phyloP scores from a whole-genome alignment of 2,113 vertebrate species.

The Rhynchomys soricoides region DNA sequence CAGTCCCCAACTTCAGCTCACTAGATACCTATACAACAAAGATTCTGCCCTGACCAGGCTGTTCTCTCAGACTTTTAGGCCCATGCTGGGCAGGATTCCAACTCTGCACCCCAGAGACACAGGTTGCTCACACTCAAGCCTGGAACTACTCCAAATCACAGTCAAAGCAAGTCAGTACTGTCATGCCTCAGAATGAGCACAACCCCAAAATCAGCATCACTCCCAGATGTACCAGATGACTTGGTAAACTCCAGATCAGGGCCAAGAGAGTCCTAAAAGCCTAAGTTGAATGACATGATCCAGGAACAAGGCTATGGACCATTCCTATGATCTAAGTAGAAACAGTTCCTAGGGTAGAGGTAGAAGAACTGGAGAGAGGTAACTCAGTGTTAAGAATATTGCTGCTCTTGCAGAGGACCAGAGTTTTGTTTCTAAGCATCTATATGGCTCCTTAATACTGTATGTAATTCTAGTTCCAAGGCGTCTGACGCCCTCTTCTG shows the following conservation, averaged over 20 bases:
- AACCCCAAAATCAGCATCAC: neutral
- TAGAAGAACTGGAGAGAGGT: neutral
- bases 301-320: neutral
- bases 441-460: neutral
- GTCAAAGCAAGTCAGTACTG: neutral
- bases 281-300: neutral
- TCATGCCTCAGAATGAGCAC: neutral
- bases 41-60: neutral
- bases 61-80: neutral
- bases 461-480: neutral
- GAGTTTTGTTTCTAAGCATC: neutral
- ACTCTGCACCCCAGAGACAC: neutral
- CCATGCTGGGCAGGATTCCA: neutral
- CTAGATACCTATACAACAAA: neutral
- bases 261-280: neutral
- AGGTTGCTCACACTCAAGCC: neutral
- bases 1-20: neutral
- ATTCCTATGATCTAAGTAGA: neutral
- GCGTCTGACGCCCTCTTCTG: neutral
- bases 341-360: neutral
- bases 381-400: neutral
- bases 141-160: neutral
- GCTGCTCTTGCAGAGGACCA: neutral
- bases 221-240: neutral
- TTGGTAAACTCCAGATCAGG: neutral